phyloP scores from a whole-genome alignment of 2,888 invertebrate genomes.

The Pocota personata region DNA sequence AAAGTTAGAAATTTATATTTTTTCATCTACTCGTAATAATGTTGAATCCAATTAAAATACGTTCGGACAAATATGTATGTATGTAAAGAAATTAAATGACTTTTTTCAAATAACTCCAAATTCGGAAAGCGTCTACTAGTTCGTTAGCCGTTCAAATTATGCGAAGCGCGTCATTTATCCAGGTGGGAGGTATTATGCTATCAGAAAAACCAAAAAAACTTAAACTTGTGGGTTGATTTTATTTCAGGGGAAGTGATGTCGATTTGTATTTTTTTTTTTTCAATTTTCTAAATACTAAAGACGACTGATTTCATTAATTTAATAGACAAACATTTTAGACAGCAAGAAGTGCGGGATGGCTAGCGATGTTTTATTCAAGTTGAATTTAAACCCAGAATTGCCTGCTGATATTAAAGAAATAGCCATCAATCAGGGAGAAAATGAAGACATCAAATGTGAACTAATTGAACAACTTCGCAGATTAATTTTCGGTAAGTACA shows the following conservation, averaged over 20 bases:
- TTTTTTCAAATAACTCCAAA: not conserved
- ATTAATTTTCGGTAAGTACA: conserved; percentile 87
- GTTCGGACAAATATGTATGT: not conserved
- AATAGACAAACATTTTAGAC: not conserved
- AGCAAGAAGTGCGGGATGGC: conserved; percentile 16
- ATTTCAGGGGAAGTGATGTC: not conserved
- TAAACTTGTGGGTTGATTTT: not conserved
- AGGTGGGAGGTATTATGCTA: not conserved
- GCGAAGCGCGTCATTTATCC: not conserved
- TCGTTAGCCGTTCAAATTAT: not conserved
- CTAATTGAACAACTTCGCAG: conserved; percentile 89
- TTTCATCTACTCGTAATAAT: not conserved
- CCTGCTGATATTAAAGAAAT: conserved; percentile 87
- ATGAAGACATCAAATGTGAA: conserved; percentile 87
- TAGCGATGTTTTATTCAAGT: conserved; percentile 83
- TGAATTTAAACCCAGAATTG: conserved; percentile 87
- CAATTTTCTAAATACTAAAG: not conserved
- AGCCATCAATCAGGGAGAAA: conserved; percentile 87
- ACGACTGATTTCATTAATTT: not conserved
- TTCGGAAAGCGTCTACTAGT: not conserved
- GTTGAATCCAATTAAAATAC: not conserved
- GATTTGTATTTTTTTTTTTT: not conserved
- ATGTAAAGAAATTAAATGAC: not conserved
- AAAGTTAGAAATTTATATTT: not conserved
- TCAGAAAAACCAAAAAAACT: not conserved